These are phyloP conservation scores for Apostichopus parvimensis DNA, from an alignment of 35 echinoderm and acorn worm species.

Conservation along the genomic window DNA sequence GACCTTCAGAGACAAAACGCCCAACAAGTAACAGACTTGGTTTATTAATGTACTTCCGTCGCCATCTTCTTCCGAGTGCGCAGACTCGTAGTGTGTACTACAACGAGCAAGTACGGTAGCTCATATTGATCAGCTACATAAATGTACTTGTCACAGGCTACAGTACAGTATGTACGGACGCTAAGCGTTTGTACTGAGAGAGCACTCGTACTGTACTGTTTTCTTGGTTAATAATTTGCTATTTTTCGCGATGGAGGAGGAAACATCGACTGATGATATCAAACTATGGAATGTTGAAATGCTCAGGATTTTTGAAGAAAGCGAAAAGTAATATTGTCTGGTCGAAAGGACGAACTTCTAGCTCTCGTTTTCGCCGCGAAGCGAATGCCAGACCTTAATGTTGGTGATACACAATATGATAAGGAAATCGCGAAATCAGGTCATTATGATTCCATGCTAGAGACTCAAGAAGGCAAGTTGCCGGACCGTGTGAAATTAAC, in stretches of 20 bases:
- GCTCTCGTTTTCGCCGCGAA: conserved; percentile 1
- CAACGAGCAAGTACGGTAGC: no score
- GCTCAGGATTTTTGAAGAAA: conserved; percentile 47
- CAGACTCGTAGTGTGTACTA: no score
- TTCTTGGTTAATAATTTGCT: no score
- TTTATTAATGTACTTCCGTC: no score
- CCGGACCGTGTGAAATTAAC: conserved; percentile 40
- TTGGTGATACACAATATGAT: neutral
- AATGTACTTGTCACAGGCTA: no score
- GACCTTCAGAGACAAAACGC: no score
- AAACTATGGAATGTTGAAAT: conserved; percentile 52
- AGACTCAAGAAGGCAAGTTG: conserved; percentile 3
- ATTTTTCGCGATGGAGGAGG: neutral
- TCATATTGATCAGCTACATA: no score
- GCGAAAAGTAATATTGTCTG: conserved; percentile 35
- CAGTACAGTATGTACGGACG: no score
- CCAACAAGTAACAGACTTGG: no score
- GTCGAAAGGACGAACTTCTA: conserved; percentile 51
- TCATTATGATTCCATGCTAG: neutral
- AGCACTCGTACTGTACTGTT: no score
- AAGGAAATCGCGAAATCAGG: neutral
- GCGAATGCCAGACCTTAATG: neutral
- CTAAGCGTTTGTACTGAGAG: no score
- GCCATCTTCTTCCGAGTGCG: no score
- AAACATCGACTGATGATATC: conserved; percentile 49